Evolutionary conservation across 2,113 vertebrate genomes (phyloP), one percentile per base, ranked within the genome.

Genomic region (Dissostichus mawsoni): DNA sequence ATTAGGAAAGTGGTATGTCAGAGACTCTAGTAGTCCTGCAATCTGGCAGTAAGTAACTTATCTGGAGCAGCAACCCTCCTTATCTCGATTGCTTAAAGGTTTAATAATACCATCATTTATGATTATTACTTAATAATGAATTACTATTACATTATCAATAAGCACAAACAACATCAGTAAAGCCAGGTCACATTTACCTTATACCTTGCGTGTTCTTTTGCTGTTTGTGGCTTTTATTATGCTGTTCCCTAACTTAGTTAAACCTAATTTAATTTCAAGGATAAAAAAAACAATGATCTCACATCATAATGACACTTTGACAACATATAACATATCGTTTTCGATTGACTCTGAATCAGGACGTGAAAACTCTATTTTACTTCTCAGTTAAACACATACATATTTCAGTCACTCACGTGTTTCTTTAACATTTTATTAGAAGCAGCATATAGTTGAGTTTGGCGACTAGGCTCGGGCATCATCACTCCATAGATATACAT

Each of bases 1-100:
- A 72, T 83, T 50, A 73, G 76, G 33, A 61, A 62, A 11, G 66
- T 18, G n/a, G 29, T 18, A 29, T 48, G 61, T 81, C 71, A 64
- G 59, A 74, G 66, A 52, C 55, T 79, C 11, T 75, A 56, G 78
- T 23, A 64, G 78, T 86, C 33, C 11, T 72, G 48, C 55, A 66
- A 56, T 56, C 72, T 80, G 83, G 84, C 78, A 83, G 70, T 16
- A n/a, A 14, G 18, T 74, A 44, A 82, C 53, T 68, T 58, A 16
- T 29, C 33, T 17, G 7, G 18, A 68, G 55, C 5, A 41, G 25
- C 29, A 11, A 59, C 58, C 17, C 47, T 25, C 61, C 29, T 11
- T 20, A 82, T 55, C 62, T 8, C 36, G 36, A 41, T 5, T 41
- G 36, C 7, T 8, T 41, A 41, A 41, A 41, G 36, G 36, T 41